phyloP scores from a whole-genome alignment of 2,888 invertebrate species.

The Mycogona germanica region DNA sequence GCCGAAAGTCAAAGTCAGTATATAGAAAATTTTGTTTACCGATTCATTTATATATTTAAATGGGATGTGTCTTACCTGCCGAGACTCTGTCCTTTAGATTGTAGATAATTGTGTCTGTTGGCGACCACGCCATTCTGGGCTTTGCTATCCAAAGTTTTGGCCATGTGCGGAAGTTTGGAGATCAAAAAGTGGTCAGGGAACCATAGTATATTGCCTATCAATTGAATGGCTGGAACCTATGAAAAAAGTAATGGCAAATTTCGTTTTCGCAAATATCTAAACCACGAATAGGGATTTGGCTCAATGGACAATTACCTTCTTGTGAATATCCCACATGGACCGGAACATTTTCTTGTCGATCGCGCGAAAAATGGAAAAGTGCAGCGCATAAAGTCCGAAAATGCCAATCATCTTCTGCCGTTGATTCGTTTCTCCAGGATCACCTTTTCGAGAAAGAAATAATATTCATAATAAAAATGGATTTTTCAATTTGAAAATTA shows the following conservation, averaged over 20 bases:
- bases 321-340: conserved; percentile 58
- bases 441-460: conserved; percentile 18
- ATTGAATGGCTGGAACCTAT: conserved; percentile 59
- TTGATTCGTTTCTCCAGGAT: conserved; percentile 28
- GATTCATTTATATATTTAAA: not conserved
- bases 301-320: conserved; percentile 44
- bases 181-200: conserved; percentile 68
- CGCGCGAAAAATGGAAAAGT: conserved; percentile 49
- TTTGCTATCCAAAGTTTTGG: conserved; percentile 41
- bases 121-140: conserved; percentile 35
- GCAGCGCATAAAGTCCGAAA: conserved; percentile 34
- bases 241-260: conserved; percentile 1
- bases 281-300: not conserved
- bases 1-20: not conserved
- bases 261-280: too few species aligned
- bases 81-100: conserved; percentile 42
- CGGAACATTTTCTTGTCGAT: conserved; percentile 64
- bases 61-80: conserved; percentile 34
- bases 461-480: not conserved
- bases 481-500: too few species aligned
- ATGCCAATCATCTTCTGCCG: conserved; percentile 34
- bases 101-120: conserved; percentile 34
- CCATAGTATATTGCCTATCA: conserved; percentile 72
- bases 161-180: conserved; percentile 44
- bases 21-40: not conserved